Percentiles rank a stretch among this genome's conserved stretches.
These are phyloP conservation scores for Drosophila stalkeri DNA, from an alignment of 2,888 invertebrate genomes.

Conservation along the genomic window DNA sequence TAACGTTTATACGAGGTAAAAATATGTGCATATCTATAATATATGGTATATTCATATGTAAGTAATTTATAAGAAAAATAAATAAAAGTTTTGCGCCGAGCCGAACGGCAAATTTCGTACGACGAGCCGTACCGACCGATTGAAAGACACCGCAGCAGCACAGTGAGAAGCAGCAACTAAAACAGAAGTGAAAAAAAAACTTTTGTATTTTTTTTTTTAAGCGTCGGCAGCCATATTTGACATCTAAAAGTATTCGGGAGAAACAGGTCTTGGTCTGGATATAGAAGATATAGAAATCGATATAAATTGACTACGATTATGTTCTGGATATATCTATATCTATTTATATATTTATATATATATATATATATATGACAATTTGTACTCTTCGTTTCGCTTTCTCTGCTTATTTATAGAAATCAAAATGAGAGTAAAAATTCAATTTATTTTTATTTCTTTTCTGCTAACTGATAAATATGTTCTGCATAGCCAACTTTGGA, in stretches of 20 bases:
- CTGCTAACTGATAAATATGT: constrained; percentile 15
- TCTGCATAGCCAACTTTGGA: background rate
- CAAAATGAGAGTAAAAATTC: constrained; percentile 12
- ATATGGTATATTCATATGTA: constrained; percentile 15
- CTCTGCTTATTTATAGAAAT: constrained; percentile 8
- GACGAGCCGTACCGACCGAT: constrained; percentile 58
- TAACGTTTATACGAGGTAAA: constrained; percentile 28
- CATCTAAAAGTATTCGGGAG: constrained; percentile 27
- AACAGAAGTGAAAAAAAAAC: constrained; percentile 45
- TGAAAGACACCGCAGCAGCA: constrained; percentile 67
- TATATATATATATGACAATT: background rate
- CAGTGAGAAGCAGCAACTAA: constrained; percentile 62
- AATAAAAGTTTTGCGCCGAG: constrained; percentile 45
- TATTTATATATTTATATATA: background rate
- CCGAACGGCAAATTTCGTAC: constrained; percentile 35
- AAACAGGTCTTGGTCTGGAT: constrained; percentile 26
- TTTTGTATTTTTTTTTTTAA: constrained; percentile 24
- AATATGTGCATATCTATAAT: constrained; percentile 22
- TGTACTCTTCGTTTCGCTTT: constrained; percentile 3
- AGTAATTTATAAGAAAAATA: constrained; percentile 21
- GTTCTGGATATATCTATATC: background rate
- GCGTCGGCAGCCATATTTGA: constrained; percentile 56
- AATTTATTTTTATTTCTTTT: constrained; percentile 6
- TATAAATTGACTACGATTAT: background rate
- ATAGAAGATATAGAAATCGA: constrained; percentile 16